phyloP scores from a whole-genome alignment of 1,140 invertebrate species.

The Brachionus manjavacas region DNA sequence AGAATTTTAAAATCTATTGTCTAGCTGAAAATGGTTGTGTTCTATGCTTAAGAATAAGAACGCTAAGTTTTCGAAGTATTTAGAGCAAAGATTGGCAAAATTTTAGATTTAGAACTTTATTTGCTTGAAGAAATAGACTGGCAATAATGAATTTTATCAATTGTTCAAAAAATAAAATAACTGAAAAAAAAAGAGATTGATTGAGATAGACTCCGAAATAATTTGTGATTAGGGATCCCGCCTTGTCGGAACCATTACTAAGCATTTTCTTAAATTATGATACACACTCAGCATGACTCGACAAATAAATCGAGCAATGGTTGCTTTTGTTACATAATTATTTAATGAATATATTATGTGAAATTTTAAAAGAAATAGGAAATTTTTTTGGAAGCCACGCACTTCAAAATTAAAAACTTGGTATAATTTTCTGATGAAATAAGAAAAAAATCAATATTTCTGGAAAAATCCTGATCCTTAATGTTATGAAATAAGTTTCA shows the following conservation, averaged over 20 bases:
- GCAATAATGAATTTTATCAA: no score
- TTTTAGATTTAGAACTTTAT: neutral
- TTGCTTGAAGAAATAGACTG: neutral
- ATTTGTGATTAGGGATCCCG: neutral
- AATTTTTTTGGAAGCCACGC: neutral
- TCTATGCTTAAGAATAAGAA: neutral
- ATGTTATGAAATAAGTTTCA: neutral
- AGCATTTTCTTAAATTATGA: neutral
- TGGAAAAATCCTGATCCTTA: neutral
- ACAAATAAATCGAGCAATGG: neutral
- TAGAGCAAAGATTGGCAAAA: neutral
- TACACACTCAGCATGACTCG: neutral
- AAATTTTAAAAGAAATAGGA: neutral
- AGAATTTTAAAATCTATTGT: neutral
- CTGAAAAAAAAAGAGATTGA: neutral
- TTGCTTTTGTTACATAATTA: neutral
- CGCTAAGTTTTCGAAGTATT: neutral
- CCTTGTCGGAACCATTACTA: neutral
- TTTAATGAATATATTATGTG: neutral
- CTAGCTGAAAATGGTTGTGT: neutral
- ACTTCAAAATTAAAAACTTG: neutral
- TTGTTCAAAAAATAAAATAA: neutral
- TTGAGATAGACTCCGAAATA: neutral
- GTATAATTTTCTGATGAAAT: no score
- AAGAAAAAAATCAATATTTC: neutral